Percentiles rank a stretch among this genome's conserved stretches.
Conservation (phyloP, 2,888 invertebrate species). For the Rhingia rostrata region DNA sequence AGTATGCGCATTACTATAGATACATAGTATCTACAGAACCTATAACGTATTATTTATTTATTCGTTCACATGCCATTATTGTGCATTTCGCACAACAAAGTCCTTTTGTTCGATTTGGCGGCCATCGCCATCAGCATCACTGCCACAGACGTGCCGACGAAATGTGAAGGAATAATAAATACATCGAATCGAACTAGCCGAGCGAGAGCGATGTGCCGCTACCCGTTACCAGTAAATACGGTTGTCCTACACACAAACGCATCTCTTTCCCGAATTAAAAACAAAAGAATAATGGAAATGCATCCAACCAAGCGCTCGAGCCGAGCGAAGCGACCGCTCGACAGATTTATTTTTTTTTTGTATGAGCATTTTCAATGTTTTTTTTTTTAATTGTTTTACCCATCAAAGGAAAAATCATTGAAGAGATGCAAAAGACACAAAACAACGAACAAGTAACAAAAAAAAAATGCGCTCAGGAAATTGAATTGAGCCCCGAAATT, state of each 20-base stretch:
- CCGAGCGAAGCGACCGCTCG: neutral
- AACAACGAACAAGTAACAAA: slow-evolving; percentile 21
- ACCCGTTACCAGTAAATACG: slow-evolving; percentile 46
- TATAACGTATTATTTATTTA: slow-evolving; percentile 57
- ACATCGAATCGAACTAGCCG: slow-evolving; percentile 33
- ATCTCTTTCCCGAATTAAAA: slow-evolving; percentile 48
- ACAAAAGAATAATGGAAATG: slow-evolving; percentile 65
- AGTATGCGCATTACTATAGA: slow-evolving; percentile 70
- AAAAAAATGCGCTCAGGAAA: slow-evolving; percentile 66
- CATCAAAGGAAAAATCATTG: slow-evolving; percentile 52
- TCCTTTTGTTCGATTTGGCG: slow-evolving; percentile 58
- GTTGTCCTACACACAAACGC: slow-evolving; percentile 35
- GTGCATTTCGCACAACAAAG: slow-evolving; percentile 69
- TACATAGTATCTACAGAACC: slow-evolving; percentile 52
- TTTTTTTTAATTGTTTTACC: slow-evolving; percentile 60
- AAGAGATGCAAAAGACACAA: neutral
- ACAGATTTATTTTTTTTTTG: neutral
- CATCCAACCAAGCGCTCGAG: slow-evolving; percentile 36
- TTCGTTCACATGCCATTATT: slow-evolving; percentile 72
- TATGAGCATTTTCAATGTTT: slow-evolving; percentile 8
- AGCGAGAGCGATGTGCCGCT: slow-evolving; percentile 30
- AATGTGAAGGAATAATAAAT: slow-evolving; percentile 62
- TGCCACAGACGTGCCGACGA: slow-evolving; percentile 1
- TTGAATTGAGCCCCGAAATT: slow-evolving; percentile 70
- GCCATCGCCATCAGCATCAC: neutral